Base-by-base conservation (phyloP, 2,888 invertebrate species). In the Julus scandinavius region DNA sequence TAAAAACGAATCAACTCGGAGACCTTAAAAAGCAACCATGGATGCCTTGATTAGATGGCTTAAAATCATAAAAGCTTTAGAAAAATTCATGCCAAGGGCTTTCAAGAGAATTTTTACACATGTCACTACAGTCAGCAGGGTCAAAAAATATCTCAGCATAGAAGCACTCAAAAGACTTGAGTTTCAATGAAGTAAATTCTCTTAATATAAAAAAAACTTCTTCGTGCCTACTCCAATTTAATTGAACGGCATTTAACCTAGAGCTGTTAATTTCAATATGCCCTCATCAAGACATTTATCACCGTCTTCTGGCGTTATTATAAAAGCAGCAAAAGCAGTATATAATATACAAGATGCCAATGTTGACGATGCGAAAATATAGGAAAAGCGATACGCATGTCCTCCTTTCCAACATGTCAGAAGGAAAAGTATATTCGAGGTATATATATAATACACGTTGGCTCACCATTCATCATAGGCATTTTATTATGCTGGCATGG, bases 231-330 rank as follows among this genome's bases (percentile, higher is more conserved):
- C 72, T 72, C 72, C 29, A 72, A 29, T 72, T 72, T 72, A 72
- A 72, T 72, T 72, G 72, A 72, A 72, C 20, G 29, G 29, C 72
- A 72, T 72, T 72, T 72, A 72, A 72, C 72, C 72, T 72, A 29
- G 29, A 72, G 72, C 20, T 29, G 72, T 72, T 72, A 72, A 72
- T 72, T 72, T 20, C 72, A 72, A 72, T 29, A 29, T 72, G 72
- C 72, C 72, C 72, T 29, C 72, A 72, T 72, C 72, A 6, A 72
- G 72, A 72, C 72, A 72, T 72, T 72, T 72, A 72, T 72, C 72
- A 72, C 72, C 72, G 72, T 72, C 72, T 72, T 72, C 20, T 6
- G n/a, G 58, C 6, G 5, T 29, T 72, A 29, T 29, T 72, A 6
- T 72, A 72, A 72, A 72, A 72, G 72, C 72, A 29, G 72, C 20